Percentiles rank a stretch among this genome's conserved stretches.
Conservation (phyloP, 1,140 invertebrate species). For the Orius insidiosus region DNA sequence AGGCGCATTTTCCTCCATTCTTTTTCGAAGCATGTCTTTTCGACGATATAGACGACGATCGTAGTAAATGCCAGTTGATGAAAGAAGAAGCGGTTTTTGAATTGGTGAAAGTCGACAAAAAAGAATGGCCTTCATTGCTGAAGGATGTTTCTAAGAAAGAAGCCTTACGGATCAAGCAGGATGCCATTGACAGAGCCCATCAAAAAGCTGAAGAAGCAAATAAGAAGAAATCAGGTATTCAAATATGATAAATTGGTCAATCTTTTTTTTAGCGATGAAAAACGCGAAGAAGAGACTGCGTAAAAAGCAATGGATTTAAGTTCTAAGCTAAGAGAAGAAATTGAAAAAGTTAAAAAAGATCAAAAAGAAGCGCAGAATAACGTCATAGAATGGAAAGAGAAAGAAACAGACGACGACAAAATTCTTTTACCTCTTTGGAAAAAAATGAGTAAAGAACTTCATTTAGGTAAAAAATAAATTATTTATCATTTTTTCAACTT, state of each 20-base stretch:
- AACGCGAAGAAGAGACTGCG: slow-evolving; percentile 31
- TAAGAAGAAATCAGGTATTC: slow-evolving; percentile 30
- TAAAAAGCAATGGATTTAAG: slow-evolving; percentile 41
- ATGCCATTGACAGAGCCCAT: slow-evolving; percentile 31
- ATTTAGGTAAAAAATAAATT: background rate
- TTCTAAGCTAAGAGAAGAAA: slow-evolving; percentile 30
- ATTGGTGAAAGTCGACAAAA: slow-evolving; percentile 34
- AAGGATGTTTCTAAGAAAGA: slow-evolving; percentile 31
- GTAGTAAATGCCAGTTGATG: slow-evolving; percentile 37
- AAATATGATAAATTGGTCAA: slow-evolving; percentile 4
- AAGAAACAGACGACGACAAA: slow-evolving; percentile 4
- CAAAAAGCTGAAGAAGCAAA: slow-evolving; percentile 33
- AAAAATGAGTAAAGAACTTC: slow-evolving; percentile 24
- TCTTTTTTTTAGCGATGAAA: slow-evolving; percentile 22
- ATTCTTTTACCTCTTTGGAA: slow-evolving; percentile 1
- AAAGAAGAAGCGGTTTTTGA: slow-evolving; percentile 38
- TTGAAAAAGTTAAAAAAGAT: slow-evolving; percentile 35
- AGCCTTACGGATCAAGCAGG: slow-evolving; percentile 31
- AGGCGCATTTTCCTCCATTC: slow-evolving; percentile 44
- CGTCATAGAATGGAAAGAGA: slow-evolving; percentile 41
- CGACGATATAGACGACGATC: slow-evolving; percentile 32
- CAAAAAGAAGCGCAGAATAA: slow-evolving; percentile 42
- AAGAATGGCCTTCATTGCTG: slow-evolving; percentile 35
- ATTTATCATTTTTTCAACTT: background rate
- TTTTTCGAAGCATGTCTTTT: slow-evolving; percentile 46